Base-by-base conservation (phyloP, 1,140 invertebrate species). In the Brachionus asplanchnoidis region DNA sequence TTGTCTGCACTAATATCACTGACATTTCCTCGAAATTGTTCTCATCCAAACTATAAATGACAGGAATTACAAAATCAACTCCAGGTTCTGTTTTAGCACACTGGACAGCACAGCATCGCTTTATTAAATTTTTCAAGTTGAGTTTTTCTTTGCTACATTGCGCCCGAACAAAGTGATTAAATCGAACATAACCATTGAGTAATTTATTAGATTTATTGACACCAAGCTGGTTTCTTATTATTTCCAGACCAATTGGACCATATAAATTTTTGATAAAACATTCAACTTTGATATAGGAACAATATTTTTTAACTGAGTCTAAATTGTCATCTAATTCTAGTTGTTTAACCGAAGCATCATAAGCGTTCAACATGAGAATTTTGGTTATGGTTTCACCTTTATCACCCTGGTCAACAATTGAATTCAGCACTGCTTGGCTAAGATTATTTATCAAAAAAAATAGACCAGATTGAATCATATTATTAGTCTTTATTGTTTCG, bases 161-260 rank as follows among this genome's bases (percentile, higher is more conserved):
- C 11, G 66, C 26, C 12, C 26, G 66, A 40, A 70, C 66, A 36
- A 36, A 70, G 17, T 70, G 66, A 40, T 70, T 70, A 40, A 70
- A 70, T 36, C 66, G 66, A 40, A 70, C 66, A 40, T 70, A 70
- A n/a, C 66, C 66, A 70, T 70, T 70, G n/a, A 70, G 32, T 40
- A 70, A 17, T 36, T 36, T 70, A 6, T 40, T 17, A 36, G 28
- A 32, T 36, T 40, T 8, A 32, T 70, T n/a, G 12, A n/a, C 1
- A 14, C 7, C n/a, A 36, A 36, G 66, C 32, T 70, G 66, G 6
- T 32, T 14, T 32, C 9, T 70, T 40, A 70, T 70, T 70, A 36
- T 14, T 12, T 36, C 66, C n/a, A 36, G 7, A 14, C 14, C 26
- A 70, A 36, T 36, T 66, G 9, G 23, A 66, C 66, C 66, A 70